Evolutionary conservation across 2,888 invertebrate species (phyloP).

Genomic region (Noctua janthe): DNA sequence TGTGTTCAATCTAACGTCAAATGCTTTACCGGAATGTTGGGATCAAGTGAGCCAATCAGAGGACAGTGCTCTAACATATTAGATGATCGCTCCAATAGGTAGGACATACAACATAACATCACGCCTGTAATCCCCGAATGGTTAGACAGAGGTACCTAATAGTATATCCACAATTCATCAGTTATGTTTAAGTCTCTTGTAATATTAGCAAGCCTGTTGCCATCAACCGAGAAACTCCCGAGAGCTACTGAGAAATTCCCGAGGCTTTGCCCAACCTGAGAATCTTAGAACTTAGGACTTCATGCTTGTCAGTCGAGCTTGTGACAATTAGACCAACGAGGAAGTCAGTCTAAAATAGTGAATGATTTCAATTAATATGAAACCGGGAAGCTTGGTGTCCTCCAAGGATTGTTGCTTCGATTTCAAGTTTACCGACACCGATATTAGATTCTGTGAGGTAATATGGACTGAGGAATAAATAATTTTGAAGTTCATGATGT

Average conservation of each 20-base stretch:
- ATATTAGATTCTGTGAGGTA: neutral
- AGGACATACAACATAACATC: neutral
- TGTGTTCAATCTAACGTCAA: constrained; percentile 15
- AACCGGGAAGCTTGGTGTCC: neutral
- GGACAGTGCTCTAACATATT: constrained; percentile 4
- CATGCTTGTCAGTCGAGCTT: neutral
- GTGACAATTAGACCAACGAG: neutral
- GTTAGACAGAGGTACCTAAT: neutral
- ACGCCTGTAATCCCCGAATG: neutral
- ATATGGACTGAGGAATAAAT: neutral
- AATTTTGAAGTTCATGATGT: neutral
- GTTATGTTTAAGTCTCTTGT: neutral
- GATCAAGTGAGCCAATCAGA: constrained; percentile 12
- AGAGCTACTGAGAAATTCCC: neutral
- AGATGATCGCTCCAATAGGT: constrained; percentile 13
- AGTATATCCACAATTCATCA: neutral
- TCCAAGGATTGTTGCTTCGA: neutral
- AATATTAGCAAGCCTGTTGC: neutral
- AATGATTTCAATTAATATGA: constrained; percentile 25
- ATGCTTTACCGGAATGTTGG: constrained; percentile 14
- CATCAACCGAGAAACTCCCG: neutral
- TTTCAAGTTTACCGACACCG: neutral
- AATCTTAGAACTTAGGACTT: neutral
- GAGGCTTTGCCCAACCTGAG: neutral
- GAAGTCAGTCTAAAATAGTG: neutral